Base-by-base conservation (phyloP, 2,888 invertebrate genomes). In the Clanis bilineata region DNA sequence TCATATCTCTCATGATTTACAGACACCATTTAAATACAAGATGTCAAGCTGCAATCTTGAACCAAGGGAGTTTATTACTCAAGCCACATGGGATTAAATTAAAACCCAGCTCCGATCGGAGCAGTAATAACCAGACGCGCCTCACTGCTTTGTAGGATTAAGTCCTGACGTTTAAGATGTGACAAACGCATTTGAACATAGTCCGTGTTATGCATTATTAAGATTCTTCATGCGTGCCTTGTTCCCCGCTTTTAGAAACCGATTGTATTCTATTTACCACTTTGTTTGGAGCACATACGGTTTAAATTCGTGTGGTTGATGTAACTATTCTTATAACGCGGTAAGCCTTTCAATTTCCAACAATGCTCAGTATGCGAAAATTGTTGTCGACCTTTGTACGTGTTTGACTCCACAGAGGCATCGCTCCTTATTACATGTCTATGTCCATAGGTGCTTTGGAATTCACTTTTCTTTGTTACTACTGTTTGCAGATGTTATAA, bases 281-380 rank as follows among this genome's bases (percentile, higher is more conserved):
- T 38, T 15, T 44, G 44, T 21, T 6, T 5, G 5, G 0, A 38
- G 38, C 18, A 15, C 1, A 18, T 61, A 62, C 56, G 54, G 54
- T 36, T 9, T 6, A 60, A 60, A 43, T 54, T 57, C 36, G 18
- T 10, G 9, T 45, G 38, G 21, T 25, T 60, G 45, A 61, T 66
- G 56, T 70, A 68, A 60, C 62, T 38, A 58, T 70, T 72, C 70
- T 70, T 77, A 73, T 75, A 73, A 79, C 75, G 75, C 74, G 78
- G 76, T 69, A 76, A 79, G 83, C 79, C 80, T 82, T 83, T 82
- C 83, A 85, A 83, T 86, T 83, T 81, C 77, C 76, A 78, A 80
- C 84, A 83, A 83, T 82, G 85, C 74, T 85, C 79, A 74, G 84
- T 81, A 85, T 85, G 85, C 83, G 82, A 84, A 85, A 83, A 84